A percentile compares a stretch with the other conserved stretches of the same genome.
These are phyloP conservation scores for Forbesichthys agassizii DNA, from an alignment of 2,113 vertebrate genomes.

Conservation along the genomic window DNA sequence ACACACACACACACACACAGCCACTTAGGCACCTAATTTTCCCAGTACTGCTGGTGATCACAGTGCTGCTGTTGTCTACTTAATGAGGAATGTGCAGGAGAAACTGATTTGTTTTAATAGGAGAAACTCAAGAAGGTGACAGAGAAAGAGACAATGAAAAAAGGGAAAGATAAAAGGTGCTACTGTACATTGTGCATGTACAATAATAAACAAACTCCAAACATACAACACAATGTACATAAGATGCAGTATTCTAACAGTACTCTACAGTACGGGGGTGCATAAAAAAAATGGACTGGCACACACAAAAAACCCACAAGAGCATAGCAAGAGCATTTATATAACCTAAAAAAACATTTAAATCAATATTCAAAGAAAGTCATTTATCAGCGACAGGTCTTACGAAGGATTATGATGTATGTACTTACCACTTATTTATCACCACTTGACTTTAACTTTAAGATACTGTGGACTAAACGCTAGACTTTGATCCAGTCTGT, in stretches of 20 bases:
- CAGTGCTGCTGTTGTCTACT: conserved; percentile 3
- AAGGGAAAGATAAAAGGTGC: conserved; percentile 23
- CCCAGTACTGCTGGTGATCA: conserved; percentile 17
- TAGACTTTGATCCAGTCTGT: conserved; percentile 35
- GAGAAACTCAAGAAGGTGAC: not conserved
- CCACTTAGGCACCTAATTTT: conserved; percentile 6
- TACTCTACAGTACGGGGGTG: conserved; percentile 38
- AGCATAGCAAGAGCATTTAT: conserved; percentile 16
- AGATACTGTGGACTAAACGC: conserved; percentile 7
- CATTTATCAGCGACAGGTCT: conserved; percentile 33
- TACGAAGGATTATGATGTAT: conserved; percentile 18
- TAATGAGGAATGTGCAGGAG: conserved; percentile 8
- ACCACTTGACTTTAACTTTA: conserved; percentile 10
- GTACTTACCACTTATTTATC: conserved; percentile 20
- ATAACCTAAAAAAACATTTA: conserved; percentile 9
- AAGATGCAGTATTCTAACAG: too few species aligned
- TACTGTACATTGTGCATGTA: not conserved
- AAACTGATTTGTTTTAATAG: conserved; percentile 30
- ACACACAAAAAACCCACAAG: conserved; percentile 40
- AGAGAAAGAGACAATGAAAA: conserved; percentile 13
- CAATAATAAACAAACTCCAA: conserved; percentile 6
- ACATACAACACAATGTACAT: conserved; percentile 3
- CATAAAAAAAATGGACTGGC: conserved; percentile 37
- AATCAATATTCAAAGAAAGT: conserved; percentile 20
- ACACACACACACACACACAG: not conserved